Conservation (phyloP, 2,888 invertebrate species). For the Drosophila tanythrix region DNA sequence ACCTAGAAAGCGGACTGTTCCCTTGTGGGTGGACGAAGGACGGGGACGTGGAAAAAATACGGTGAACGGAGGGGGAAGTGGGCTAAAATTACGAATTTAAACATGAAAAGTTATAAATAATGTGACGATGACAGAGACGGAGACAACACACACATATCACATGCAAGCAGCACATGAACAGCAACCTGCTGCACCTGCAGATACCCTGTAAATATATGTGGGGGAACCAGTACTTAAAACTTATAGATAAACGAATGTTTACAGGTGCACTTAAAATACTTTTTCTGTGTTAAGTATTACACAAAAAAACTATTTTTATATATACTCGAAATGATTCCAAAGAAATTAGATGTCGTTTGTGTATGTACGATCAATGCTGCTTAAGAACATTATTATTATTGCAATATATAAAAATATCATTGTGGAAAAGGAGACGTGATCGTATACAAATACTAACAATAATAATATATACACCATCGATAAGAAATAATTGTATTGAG, state of each 20-base stretch:
- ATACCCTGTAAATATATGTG: constrained; percentile 15
- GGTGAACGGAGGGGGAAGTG: constrained; percentile 1
- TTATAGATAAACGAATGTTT: not conserved
- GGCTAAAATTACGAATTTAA: constrained; percentile 75
- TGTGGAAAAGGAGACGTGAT: no score
- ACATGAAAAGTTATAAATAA: constrained; percentile 77
- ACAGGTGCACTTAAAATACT: not conserved
- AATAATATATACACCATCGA: not conserved
- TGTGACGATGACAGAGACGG: constrained; percentile 59
- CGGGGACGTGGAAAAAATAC: not conserved
- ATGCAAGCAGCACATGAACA: not conserved
- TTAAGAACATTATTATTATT: not conserved
- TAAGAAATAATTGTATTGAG: no score
- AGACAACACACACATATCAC: constrained; percentile 33
- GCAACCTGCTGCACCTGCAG: not conserved
- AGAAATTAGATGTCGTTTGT: not conserved
- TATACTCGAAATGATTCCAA: no score
- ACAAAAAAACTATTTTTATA: not conserved
- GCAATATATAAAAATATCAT: not conserved
- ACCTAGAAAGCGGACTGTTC: constrained; percentile 17
- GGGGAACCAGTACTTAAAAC: not conserved
- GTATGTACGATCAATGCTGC: not conserved
- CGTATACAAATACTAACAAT: not conserved
- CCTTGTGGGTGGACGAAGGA: not conserved
- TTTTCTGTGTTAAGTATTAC: not conserved